phyloP scores from a whole-genome alignment of 37 sponge, comb jelly and placozoan genomes.

The Halisarca cf. caerulea region DNA sequence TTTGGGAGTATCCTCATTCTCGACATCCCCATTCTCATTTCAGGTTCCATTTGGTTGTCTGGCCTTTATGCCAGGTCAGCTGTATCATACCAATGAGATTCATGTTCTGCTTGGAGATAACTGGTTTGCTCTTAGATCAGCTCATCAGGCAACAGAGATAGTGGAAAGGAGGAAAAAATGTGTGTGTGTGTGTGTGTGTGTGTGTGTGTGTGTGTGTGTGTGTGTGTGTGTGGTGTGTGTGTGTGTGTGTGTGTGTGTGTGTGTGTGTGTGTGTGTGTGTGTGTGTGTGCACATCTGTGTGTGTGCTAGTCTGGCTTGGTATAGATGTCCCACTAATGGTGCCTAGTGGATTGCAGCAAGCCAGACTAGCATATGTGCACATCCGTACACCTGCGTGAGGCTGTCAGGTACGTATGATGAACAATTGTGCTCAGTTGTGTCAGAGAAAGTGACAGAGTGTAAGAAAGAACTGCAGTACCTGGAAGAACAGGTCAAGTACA shows the following conservation, averaged over 20 bases:
- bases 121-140: conserved; percentile 87
- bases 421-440: conserved; percentile 74
- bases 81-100: conserved; percentile 91
- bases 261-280: not conserved
- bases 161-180: conserved; percentile 65
- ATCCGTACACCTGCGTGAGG: too few species aligned
- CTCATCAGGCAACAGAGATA: conserved; percentile 73
- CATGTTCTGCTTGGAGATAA: conserved; percentile 89
- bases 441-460: conserved; percentile 43
- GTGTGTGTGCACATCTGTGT: not conserved
- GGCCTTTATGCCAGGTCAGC: conserved; percentile 85
- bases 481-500: conserved; percentile 41
- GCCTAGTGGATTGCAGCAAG: too few species aligned
- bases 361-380: too few species aligned
- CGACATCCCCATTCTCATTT: not conserved
- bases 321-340: too few species aligned
- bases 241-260: not conserved
- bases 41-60: conserved; percentile 86
- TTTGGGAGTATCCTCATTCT: too few species aligned
- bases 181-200: conserved; percentile 3
- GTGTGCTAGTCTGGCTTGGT: not conserved
- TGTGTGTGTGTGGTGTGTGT: not conserved
- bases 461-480: conserved; percentile 40
- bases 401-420: too few species aligned
- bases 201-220: conserved; percentile 15